These are phyloP conservation scores for Phyllotis vaccarum DNA, from an alignment of 2,797 vertebrate genomes.

Conservation along the genomic window DNA sequence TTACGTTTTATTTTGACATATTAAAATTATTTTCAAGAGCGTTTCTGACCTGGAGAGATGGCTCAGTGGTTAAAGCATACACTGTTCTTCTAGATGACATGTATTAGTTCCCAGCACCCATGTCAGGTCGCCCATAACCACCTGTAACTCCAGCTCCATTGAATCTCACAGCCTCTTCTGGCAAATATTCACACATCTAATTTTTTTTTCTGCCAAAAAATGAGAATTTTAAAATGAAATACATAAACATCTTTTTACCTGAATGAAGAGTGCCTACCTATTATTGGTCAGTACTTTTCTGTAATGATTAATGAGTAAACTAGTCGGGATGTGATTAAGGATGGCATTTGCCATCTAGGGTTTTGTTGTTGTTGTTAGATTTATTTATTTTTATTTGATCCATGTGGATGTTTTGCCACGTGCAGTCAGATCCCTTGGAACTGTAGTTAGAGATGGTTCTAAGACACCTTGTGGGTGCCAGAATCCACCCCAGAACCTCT, in stretches of 20 bases:
- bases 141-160: not conserved
- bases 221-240: conserved; percentile 52
- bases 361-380: not conserved
- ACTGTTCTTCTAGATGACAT: not conserved
- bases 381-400: not conserved
- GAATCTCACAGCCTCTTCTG: not conserved
- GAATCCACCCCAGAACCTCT: not conserved
- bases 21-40: conserved; percentile 38
- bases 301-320: conserved; percentile 58
- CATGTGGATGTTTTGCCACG: not conserved
- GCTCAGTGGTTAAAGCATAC: not conserved
- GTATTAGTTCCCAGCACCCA: not conserved
- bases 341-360: not conserved
- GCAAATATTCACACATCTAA: not conserved
- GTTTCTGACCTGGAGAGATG: not conserved
- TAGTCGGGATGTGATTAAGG: conserved; percentile 8
- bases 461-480: not conserved
- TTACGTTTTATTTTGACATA: conserved; percentile 59
- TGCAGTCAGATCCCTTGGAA: not conserved
- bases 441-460: not conserved
- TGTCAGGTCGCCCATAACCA: not conserved
- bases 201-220: conserved; percentile 13
- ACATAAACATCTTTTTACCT: not conserved
- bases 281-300: conserved; percentile 13
- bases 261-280: conserved; percentile 44